Percentiles rank a stretch among this genome's conserved stretches.
These are phyloP conservation scores for Pterocles burchelli DNA, from an alignment of 2,113 vertebrate species.

Conservation along the genomic window DNA sequence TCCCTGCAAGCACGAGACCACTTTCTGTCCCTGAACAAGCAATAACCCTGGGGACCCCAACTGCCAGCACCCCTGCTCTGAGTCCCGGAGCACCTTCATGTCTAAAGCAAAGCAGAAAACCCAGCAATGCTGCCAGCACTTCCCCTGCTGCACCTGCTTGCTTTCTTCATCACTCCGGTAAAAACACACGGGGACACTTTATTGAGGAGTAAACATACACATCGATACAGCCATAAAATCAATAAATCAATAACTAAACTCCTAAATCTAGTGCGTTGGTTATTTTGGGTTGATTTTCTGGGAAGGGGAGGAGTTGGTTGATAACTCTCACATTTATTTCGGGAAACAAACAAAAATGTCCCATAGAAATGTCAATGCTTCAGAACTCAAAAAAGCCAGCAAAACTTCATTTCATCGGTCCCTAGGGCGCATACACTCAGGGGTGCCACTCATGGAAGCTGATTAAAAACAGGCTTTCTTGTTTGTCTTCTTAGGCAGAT, in stretches of 20 bases:
- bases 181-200: background rate
- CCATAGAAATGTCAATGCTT: background rate
- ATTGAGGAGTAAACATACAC: background rate
- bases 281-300: background rate
- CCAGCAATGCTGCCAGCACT: background rate
- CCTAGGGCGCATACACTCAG: background rate
- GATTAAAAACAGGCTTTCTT: background rate
- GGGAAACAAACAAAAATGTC: background rate
- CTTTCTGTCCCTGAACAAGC: background rate
- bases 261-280: background rate
- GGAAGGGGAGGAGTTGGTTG: background rate
- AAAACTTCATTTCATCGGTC: background rate
- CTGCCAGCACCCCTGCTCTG: background rate
- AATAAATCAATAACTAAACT: background rate
- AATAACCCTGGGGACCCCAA: background rate
- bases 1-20: fast-evolving
- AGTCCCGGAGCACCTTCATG: background rate
- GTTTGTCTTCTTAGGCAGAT: background rate
- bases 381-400: background rate
- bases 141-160: background rate
- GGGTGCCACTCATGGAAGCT: background rate
- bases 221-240: background rate
- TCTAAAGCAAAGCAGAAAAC: background rate
- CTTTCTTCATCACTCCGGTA: background rate
- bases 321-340: background rate